These are phyloP conservation scores for Pteropus rufus DNA, from an alignment of 2,797 vertebrate genomes.

Conservation along the genomic window DNA sequence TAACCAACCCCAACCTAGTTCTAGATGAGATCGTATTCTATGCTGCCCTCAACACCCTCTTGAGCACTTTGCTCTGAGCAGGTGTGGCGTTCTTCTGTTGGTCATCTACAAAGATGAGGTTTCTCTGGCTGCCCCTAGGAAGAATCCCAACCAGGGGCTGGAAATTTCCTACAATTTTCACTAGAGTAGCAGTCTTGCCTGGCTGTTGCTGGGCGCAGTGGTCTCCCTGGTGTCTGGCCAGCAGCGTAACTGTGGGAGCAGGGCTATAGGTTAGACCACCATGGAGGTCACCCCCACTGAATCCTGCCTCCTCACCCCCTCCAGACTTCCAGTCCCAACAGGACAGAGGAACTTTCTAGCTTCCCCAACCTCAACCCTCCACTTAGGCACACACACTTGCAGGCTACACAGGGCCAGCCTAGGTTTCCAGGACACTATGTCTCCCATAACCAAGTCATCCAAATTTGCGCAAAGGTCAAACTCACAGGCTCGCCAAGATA, in stretches of 20 bases:
- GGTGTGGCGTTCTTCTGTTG: not conserved
- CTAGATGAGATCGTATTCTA: not conserved
- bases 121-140: not conserved
- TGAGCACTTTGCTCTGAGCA: not conserved
- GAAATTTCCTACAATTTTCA: not conserved
- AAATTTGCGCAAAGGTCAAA: slow-evolving; percentile 18
- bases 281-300: not conserved
- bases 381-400: not conserved
- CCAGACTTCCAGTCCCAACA: not conserved
- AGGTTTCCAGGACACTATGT: not conserved
- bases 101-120: not conserved
- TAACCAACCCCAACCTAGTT: not conserved
- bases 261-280: not conserved
- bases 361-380: not conserved
- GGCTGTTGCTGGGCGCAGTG: not conserved
- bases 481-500: slow-evolving; percentile 65
- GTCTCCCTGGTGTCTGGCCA: not conserved
- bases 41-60: not conserved
- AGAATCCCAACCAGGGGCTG: not conserved
- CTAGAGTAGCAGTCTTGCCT: not conserved
- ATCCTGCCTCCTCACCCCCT: not conserved
- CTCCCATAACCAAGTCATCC: not conserved
- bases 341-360: not conserved
- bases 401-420: not conserved
- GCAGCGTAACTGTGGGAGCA: not conserved